Evolutionary conservation across 2,113 vertebrate genomes (phyloP), one percentile per base, ranked within the genome.

Genomic region (Anoplopoma fimbria): DNA sequence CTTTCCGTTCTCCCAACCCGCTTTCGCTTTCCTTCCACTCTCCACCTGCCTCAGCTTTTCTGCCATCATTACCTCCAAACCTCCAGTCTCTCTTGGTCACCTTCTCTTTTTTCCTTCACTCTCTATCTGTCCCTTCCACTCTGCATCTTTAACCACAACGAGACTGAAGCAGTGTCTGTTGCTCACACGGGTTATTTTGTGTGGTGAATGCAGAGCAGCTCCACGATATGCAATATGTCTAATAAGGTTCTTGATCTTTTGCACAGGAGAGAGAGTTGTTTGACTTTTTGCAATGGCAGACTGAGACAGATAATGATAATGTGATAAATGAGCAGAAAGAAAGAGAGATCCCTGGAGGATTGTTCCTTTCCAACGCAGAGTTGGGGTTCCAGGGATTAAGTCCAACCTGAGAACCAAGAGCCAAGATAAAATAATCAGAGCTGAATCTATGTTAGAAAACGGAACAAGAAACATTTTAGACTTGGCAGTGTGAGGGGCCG

Each of bases 1-100:
- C 74, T 79, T 61, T 55, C 51, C 29, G 62, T 51, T 75, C 53
- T 21, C 67, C 53, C 53, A 61, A 36, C 40, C 27, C 29, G 38
- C 76, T 67, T 81, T 65, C 6, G 23, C 69, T 76, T 69, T 81
- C n/a, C 31, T n/a, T 10, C 60, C 75, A 4, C 73, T 83, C 74
- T 70, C 55, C 53, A 40, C 34, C 74, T 69, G 63, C 72, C 40
- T 74, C 51, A 58, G 62, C 67, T 70, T 63, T 75, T 71, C 63
- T 34, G 55, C 69, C 65, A 51, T 81, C 79, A 88, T 91, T 89
- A 88, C 71, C 83, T 69, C 60, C 49, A 68, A n/a, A 80, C 73
- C 65, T 77, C 34, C 47, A 77, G 58, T 83, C 65, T 71, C 45
- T 60, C 27, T 13, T 25, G 19, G 42, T 74, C 69, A 5, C 38